phyloP scores from a whole-genome alignment of 2,113 vertebrate genomes.

The Nymphicus hollandicus region DNA sequence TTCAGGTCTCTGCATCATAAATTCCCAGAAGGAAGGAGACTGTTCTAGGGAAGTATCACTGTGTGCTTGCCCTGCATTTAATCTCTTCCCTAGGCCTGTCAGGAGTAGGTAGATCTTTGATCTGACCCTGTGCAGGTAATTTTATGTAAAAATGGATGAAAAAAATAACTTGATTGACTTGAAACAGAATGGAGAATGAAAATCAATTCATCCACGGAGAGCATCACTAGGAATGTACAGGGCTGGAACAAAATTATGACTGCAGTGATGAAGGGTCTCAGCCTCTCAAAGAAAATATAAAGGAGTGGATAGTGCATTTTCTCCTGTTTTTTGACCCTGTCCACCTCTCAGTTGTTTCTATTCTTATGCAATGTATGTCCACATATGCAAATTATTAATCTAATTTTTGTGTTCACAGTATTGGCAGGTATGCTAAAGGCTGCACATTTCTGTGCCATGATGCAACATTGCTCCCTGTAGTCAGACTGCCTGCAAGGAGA shows the following conservation, averaged over 20 bases:
- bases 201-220: not conserved
- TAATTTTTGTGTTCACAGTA: not conserved
- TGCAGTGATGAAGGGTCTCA: not conserved
- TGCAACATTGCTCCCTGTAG: not conserved
- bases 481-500: not conserved
- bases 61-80: not conserved
- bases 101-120: not conserved
- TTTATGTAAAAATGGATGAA: not conserved
- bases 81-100: not conserved
- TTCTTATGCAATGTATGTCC: not conserved
- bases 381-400: not conserved
- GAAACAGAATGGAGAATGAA: not conserved
- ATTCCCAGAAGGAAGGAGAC: not conserved
- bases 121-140: not conserved
- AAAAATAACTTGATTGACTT: not conserved
- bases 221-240: not conserved
- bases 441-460: not conserved
- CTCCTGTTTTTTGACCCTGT: fast-evolving
- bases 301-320: not conserved
- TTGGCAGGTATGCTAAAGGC: not conserved
- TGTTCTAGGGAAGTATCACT: not conserved
- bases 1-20: not conserved
- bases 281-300: not conserved
- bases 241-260: not conserved
- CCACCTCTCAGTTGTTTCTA: not conserved